Base-by-base conservation (phyloP, 2,888 invertebrate genomes). In the Eupithecia insigniata region DNA sequence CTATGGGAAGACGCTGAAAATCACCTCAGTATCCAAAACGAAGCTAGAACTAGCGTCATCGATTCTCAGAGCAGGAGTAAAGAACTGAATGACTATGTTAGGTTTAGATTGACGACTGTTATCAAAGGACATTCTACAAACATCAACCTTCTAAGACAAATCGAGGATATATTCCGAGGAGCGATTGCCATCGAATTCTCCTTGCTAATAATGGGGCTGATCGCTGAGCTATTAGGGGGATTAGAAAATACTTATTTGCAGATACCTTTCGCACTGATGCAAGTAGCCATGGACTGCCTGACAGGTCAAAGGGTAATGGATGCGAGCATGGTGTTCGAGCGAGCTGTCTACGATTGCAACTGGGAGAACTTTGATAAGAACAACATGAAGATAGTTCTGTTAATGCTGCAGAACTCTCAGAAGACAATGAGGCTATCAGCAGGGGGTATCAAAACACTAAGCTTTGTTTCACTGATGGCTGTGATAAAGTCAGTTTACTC, bases 351-450 rank as follows among this genome's bases (percentile, higher is more conserved):
- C 46, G 80, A 80, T 51, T 89, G 88, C 58, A 84, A 88, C 43
- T 92, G 92, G 91, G 91, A 92, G 78, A 87, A 87, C 26, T 90
- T 90, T 32, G 83, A 89, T 66, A 82, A 73, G 1, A 30, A 69
- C 1, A 91, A 91, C 67, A 88, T 82, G 86, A 89, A 84, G 71
- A 85, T 84, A 22, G 84, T 91, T 0, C 69, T 86, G 16, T 60
- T 90, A 5, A 86, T 92, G 76, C 78, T 91, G 32, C 86, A 85
- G 69, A 88, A 78, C 66, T 77, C 90, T 0, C 92, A 91, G 76
- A 90, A 86, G 71, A 86, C 85, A 0, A 70, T 90, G 77, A 82
- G 75, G 0, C 51, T 91, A n/a, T 87, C 90, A 1, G 90, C 90
- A 0, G 92, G 91, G 0, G 89, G 90, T 0, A 76, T 91, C 0